Base-by-base conservation (phyloP, 1,140 invertebrate genomes). In the Macrotrachela quadricornifera region DNA sequence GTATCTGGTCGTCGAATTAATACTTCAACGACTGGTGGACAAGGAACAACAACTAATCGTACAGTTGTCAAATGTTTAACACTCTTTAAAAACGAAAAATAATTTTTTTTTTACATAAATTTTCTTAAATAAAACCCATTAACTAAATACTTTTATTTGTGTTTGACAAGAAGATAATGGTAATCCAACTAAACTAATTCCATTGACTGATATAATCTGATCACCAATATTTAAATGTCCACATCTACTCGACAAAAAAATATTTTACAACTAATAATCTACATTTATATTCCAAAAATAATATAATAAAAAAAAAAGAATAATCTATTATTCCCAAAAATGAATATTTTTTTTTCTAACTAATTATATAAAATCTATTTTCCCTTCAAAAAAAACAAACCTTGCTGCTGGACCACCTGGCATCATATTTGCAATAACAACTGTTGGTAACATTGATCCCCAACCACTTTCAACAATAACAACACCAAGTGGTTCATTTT, bases 381-480 rank as follows among this genome's bases (percentile, higher is more conserved):
- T n/a, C n/a, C n/a, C n/a, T n/a, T n/a, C 12, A 15, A 6, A 3
- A 42, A 15, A 42, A 6, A 42, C 88, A 64, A 85, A 92, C 46
- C 86, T 74, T 1, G 87, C 87, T n/a, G 91, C 90, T 1, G 94
- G 88, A 9, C 91, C 90, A 8, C 80, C 79, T 12, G 90, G 88
- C 57, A 85, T 84, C 59, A 99, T 76, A 70, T 97, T 97, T 37
- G 92, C 94, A 62, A 99, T 87, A 6, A 95, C 88, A 17, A 96
- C 91, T 6, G 94, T 99, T 21, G 94, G 94, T 49, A 99, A 72
- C 90, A 99, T 96, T 6, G 87, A 95, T 38, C 92, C 92, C 92
- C 94, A 99, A 18, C 94, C 94, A 1, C 88, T 95, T 72, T 99
- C 94, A 45, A 97, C 92, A 59, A 97, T 94, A 21, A 97, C 91